Evolutionary conservation across 2,113 vertebrate genomes (phyloP).

Genomic region (Notiomystis cincta): DNA sequence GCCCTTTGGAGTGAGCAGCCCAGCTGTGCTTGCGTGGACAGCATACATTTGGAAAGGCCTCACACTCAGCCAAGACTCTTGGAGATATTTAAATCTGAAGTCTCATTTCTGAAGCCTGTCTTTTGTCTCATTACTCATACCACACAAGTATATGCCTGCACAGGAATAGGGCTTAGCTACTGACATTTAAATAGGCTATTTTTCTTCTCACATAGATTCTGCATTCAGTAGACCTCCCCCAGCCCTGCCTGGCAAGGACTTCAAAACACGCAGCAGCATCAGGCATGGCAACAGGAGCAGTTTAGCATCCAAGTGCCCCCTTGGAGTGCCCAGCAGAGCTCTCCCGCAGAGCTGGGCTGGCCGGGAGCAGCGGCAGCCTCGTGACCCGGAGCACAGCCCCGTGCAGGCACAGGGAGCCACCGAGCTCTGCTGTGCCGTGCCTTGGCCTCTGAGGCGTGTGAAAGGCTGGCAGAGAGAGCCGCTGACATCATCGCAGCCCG

Average conservation of each 20-base stretch:
- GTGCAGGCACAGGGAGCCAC: not conserved
- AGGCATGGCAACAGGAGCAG: not conserved
- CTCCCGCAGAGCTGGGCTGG: not conserved
- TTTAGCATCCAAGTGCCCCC: not conserved
- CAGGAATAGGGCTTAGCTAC: constrained; percentile 4
- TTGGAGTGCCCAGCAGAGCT: not conserved
- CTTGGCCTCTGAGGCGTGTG: not conserved
- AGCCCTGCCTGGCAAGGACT: constrained; percentile 14
- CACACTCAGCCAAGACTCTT: not conserved
- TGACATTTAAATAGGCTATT: constrained; percentile 58
- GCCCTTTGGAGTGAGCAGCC: not conserved
- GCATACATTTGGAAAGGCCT: not conserved
- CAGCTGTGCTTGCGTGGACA: not conserved
- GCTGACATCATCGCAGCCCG: constrained; percentile 46
- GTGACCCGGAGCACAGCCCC: not conserved
- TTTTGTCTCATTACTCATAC: constrained; percentile 28
- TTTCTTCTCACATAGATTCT: constrained; percentile 13
- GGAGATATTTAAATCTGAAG: not conserved
- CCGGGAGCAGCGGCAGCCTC: not conserved
- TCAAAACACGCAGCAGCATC: not conserved
- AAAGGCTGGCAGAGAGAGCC: constrained; percentile 48
- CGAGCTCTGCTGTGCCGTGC: not conserved
- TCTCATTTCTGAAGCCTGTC: not conserved
- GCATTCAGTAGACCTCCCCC: constrained; percentile 37
- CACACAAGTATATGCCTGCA: not conserved